Base-by-base conservation (phyloP, 2,797 vertebrate species). In the Ara ararauna region DNA sequence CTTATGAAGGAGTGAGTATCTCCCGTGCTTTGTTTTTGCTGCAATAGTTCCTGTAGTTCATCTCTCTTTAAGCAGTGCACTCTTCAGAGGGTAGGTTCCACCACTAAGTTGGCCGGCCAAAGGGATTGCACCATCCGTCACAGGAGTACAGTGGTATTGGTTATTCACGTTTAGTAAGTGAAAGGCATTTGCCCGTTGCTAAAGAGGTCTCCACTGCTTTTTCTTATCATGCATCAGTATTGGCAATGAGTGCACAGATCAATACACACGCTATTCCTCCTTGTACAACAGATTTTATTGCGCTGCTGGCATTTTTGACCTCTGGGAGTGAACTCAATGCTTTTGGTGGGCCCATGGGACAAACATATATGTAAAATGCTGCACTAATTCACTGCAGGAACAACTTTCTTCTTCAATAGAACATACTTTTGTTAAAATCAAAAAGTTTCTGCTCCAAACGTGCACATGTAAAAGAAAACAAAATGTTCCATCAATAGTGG, bases 231-330 rank as follows among this genome's bases (percentile, higher is more conserved):
- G 40, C 67, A 66, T 32, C 1, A 2, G 13, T 77, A 71, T 56
- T 87, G 80, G 77, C 74, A 93, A 70, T 6, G 51, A 87, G n/a
- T 13, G 18, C 67, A 82, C 60, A 71, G 81, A 92, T 85, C 90
- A 85, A 73, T 92, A 11, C 20, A 44, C 20, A 32, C 3, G 4
- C 21, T 58, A 15, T 68, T 90, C 27, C n/a, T 87, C 64, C 32
- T 79, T 56, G 44, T 64, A 70, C 80, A 82, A 56, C 74, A 91
- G 27, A 53, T 90, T 83, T 95, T 92, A 90, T 83, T 83, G 81
- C 65, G 47, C 29, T 89, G 81, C 38, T 90, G 53, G 29, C 67
- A 40, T 65, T 90, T 96, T 80, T 73, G 80, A 61, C 53, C 68
- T 68, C 53, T 85, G 47, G 26, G 32, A 71, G 20, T 13, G 27